Evolutionary conservation across 1,140 invertebrate species (phyloP).

Genomic region (Stegodyphus mimosarum): DNA sequence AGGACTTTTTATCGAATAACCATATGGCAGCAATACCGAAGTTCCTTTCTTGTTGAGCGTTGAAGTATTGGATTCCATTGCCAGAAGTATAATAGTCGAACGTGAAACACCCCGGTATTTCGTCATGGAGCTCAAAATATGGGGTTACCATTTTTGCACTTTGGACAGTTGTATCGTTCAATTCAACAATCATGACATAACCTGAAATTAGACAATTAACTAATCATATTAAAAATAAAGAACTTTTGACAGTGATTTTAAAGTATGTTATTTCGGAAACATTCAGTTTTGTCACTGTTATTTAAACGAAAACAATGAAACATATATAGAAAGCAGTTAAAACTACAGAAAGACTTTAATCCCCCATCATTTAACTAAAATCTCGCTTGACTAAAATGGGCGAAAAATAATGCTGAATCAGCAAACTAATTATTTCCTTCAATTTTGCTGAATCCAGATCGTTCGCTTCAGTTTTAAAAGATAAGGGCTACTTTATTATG

Average conservation of each 20-base stretch:
- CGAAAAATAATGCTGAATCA: no score
- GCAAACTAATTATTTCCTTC: no score
- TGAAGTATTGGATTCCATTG: background rate
- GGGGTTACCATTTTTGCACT: constrained; percentile 14
- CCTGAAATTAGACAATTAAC: background rate
- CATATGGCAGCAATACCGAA: constrained; percentile 13
- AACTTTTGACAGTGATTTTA: background rate
- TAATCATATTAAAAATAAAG: background rate
- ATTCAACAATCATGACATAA: constrained; percentile 1
- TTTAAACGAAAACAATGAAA: no score
- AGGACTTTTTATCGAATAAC: background rate
- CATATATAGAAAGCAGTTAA: no score
- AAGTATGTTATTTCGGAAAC: no score
- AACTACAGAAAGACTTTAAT: no score
- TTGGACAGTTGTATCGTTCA: background rate
- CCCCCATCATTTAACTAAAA: no score
- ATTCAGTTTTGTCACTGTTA: no score
- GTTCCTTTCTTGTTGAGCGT: constrained; percentile 2
- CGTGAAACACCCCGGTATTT: background rate
- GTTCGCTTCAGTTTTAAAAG: no score
- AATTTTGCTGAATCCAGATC: no score
- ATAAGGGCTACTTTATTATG: no score
- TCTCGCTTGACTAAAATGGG: no score
- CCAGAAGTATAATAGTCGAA: constrained; percentile 23
- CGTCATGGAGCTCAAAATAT: constrained; percentile 24